Percentiles rank a stretch among this genome's conserved stretches.
These are phyloP conservation scores for Apaloderma vittatum DNA, from an alignment of 2,113 vertebrate genomes.

Conservation along the genomic window DNA sequence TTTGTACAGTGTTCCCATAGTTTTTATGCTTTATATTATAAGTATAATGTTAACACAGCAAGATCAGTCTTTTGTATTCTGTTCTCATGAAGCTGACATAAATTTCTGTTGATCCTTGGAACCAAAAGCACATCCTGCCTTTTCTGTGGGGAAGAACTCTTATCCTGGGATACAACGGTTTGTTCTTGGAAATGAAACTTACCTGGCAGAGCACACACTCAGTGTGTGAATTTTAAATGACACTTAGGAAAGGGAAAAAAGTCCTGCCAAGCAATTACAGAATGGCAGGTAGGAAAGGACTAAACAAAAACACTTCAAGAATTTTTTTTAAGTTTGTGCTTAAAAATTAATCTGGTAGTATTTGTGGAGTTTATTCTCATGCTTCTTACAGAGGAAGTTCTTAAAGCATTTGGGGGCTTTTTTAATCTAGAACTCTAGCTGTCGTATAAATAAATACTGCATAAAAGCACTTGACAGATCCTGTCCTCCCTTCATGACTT, in stretches of 20 bases:
- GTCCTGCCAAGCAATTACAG: not conserved
- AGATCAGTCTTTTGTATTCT: not conserved
- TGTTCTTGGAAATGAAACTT: not conserved
- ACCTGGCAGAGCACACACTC: fast-evolving
- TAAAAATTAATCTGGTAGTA: not conserved
- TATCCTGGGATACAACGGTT: not conserved
- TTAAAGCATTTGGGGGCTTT: not conserved
- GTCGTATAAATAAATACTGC: not conserved
- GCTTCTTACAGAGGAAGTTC: not conserved
- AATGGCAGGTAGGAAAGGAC: not conserved
- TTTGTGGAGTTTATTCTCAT: not conserved
- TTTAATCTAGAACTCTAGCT: not conserved
- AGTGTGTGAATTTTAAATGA: not conserved
- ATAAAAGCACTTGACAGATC: not conserved
- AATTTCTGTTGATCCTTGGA: not conserved
- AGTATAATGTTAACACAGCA: not conserved
- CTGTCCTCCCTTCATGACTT: not conserved
- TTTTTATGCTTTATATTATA: not conserved
- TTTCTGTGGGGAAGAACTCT: not conserved
- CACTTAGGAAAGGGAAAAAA: not conserved
- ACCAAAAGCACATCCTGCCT: not conserved
- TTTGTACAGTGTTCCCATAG: not conserved
- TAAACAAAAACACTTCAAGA: not conserved
- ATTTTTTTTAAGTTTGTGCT: not conserved
- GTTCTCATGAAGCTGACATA: not conserved